Conservation (phyloP, 2,888 invertebrate genomes). For the Pharmacophagus antenor region DNA sequence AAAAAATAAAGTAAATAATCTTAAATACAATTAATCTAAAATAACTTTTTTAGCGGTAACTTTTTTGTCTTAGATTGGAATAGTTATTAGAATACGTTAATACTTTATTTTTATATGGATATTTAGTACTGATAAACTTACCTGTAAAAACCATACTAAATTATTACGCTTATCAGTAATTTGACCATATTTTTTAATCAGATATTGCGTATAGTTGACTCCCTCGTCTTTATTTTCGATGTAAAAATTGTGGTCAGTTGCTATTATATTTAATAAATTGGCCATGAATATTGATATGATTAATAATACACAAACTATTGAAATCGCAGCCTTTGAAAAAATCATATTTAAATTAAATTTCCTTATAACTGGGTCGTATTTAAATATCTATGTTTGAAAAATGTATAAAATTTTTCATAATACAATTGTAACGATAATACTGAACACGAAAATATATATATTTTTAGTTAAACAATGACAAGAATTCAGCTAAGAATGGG, state of each 20-base stretch:
- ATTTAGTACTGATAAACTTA: conserved; percentile 49
- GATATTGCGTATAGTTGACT: conserved; percentile 56
- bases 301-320: conserved; percentile 82
- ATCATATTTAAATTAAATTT: conserved; percentile 70
- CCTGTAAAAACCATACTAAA: conserved; percentile 90
- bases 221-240: conserved; percentile 55
- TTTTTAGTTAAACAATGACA: conserved; percentile 22
- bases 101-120: neutral
- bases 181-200: conserved; percentile 61
- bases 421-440: conserved; percentile 1
- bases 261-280: conserved; percentile 84
- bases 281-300: conserved; percentile 85
- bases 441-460: neutral
- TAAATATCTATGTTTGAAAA: neutral
- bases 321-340: conserved; percentile 82
- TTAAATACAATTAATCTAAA: too few relatives aligned
- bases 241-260: conserved; percentile 78
- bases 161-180: conserved; percentile 81
- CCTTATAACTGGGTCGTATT: conserved; percentile 10
- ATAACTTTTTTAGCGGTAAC: too few relatives aligned
- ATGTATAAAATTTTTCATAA: conserved; percentile 14
- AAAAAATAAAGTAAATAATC: too few relatives aligned
- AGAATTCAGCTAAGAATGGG: conserved; percentile 23
- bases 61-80: neutral
- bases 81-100: too few relatives aligned